These are phyloP conservation scores for Drosophila ironensis DNA, from an alignment of 1,140 invertebrate genomes.

Conservation along the genomic window DNA sequence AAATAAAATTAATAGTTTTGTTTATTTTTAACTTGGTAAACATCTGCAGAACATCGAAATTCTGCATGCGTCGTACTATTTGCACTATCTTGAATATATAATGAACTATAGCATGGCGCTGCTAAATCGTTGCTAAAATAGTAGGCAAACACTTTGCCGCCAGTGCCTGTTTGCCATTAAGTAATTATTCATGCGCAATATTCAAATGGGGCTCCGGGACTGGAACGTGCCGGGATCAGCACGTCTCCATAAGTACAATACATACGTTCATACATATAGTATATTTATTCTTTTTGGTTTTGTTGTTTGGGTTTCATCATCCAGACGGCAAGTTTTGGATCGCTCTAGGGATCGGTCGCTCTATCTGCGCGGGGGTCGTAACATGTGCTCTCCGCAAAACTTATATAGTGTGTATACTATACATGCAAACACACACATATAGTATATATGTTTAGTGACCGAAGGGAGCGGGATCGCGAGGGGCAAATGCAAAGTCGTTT, in stretches of 20 bases:
- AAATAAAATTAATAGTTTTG: slow-evolving; percentile 10
- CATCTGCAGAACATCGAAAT: slow-evolving; percentile 3
- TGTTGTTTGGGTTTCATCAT: background rate
- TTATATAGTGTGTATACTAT: background rate
- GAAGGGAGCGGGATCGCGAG: slow-evolving; percentile 2
- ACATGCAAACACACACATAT: background rate
- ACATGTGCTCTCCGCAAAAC: slow-evolving; percentile 22
- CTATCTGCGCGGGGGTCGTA: slow-evolving; percentile 12
- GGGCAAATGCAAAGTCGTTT: slow-evolving; percentile 23
- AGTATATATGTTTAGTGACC: background rate
- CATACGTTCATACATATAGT: too few relatives aligned
- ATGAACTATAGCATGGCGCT: slow-evolving; percentile 16
- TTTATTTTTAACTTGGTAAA: slow-evolving; percentile 16
- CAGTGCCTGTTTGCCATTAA: slow-evolving; percentile 29
- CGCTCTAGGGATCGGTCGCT: slow-evolving; percentile 13
- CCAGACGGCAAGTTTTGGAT: slow-evolving; percentile 10
- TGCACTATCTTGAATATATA: slow-evolving; percentile 7
- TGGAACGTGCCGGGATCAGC: slow-evolving; percentile 41
- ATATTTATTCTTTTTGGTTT: too few relatives aligned
- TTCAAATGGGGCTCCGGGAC: slow-evolving; percentile 13
- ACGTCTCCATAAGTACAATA: too few relatives aligned
- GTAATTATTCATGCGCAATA: slow-evolving; percentile 43
- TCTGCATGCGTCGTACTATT: slow-evolving; percentile 18
- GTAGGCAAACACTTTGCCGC: slow-evolving; percentile 16
- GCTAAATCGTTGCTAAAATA: slow-evolving; percentile 21